Evolutionary conservation across 1,140 invertebrate species (phyloP), one percentile per base, ranked within the genome.

Genomic region (Drosophila micromelanica): DNA sequence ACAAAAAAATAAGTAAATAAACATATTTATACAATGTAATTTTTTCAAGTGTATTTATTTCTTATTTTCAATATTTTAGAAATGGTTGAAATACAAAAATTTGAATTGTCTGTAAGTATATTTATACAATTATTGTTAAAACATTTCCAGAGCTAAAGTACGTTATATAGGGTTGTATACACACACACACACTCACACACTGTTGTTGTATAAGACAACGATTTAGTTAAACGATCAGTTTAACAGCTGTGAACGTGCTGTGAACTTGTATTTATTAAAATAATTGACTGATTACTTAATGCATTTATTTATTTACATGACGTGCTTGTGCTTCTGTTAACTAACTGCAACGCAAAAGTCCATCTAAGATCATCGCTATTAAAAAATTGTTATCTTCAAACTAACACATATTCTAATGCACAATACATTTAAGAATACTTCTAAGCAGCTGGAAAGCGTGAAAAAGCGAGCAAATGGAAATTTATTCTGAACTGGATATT

Each of bases 1-100:
- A 72, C 55, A 85, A 59, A 87, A 62, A 71, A 82, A 82, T 89
- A 82, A 87, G 84, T 87, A 82, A 82, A 70, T 68, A 45, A 72
- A 87, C 73, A 87, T 87, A 87, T 87, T 87, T 87, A 87, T 87
- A 87, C 72, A 82, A 87, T 89, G 86, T 78, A 89, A 80, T 46
- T 52, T 8, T 15, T 62, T 8, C 3, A 46, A 73, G 43, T 60
- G 54, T 49, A 3, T 49, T 64, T 42, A n/a, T 62, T 20, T n/a
- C 9, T 17, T 40, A 23, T n/a, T 37, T 20, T 5, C 20, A 48
- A 9, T 12, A 5, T 6, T 23, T 32, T 32, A 1, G 5, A 7
- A 7, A 7, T 6, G 0, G 7, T 8, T 35, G 32, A 35, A 8
- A 35, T 1, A 32, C 30, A 32, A 32, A n/a, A n/a, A n/a, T n/a